Evolutionary conservation across 2,797 vertebrate genomes (phyloP), one percentile per base, ranked within the genome.

Genomic region (Platyrinchus mystaceus): DNA sequence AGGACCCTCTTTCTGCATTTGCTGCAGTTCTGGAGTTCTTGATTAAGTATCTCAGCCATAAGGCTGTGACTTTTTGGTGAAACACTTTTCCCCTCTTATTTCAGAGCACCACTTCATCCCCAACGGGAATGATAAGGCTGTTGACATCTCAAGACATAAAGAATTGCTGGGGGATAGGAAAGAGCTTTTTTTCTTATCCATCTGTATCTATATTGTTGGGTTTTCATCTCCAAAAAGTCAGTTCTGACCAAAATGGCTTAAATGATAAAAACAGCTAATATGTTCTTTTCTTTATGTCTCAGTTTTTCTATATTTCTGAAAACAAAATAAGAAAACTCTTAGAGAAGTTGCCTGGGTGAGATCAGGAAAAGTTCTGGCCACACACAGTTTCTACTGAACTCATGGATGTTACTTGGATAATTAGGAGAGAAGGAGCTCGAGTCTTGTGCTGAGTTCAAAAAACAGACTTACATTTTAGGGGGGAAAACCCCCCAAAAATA

Each of bases 161-260:
- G 64, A 85, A 89, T 85, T 60, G 56, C 84, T 87, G 52, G 36
- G 30, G 60, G 82, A 80, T 17, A 62, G 70, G 66, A 87, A 95
- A 90, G n/a, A 81, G 28, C 53, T 52, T 89, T 79, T 78, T 83
- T 53, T 13, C 89, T 94, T 94, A 94, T 94, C 91, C 30, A 60
- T 85, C 79, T 92, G 8, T 64, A 84, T 95, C 93, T 87, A 53
- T 2, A 36, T 74, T 74, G 60, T 56, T 46, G 64, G 22, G 17
- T 74, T 93, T 95, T 96, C 82, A 68, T 58, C 87, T 87, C 83
- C 60, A 53, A 74, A 90, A 93, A 77, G 84, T 67, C 86, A 60
- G 32, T 77, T 89, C 90, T 70, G 67, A 70, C 66, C 39, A 64
- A 89, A 94, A 94, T 39, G 49, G 64, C 81, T 59, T 49, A 71